Percentiles rank a stretch among this genome's conserved stretches.
phyloP scores from a whole-genome alignment of 2,113 vertebrate species.

The Alexandromys fortis region DNA sequence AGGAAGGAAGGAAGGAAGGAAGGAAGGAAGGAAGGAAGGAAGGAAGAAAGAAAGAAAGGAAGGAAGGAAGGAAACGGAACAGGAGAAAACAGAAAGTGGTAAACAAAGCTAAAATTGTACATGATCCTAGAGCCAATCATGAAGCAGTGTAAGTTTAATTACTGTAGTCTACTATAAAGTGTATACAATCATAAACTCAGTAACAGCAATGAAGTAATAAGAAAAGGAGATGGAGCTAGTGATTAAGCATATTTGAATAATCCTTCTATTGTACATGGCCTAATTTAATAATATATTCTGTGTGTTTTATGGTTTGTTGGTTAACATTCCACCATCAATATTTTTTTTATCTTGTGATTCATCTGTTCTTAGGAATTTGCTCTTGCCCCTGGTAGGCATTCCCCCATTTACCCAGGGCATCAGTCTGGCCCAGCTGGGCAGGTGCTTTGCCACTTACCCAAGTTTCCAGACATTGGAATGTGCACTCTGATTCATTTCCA shows the following conservation, averaged over 20 bases:
- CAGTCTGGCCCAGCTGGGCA: too few species aligned
- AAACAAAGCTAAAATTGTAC: neutral
- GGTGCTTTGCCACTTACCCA: neutral
- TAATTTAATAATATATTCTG: neutral
- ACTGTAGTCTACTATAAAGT: neutral
- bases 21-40: neutral
- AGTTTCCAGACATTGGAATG: neutral
- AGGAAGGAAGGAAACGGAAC: neutral
- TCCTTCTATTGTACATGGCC: neutral
- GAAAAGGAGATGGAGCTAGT: neutral
- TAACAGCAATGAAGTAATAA: neutral
- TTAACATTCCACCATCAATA: neutral
- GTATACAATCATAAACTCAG: neutral
- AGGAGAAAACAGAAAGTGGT: neutral
- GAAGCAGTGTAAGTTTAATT: neutral
- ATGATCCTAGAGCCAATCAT: neutral
- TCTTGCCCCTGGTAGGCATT: neutral
- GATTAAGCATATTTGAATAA: neutral
- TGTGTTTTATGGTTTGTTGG: neutral
- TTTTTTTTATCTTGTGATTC: neutral
- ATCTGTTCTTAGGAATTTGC: neutral
- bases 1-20: too few species aligned
- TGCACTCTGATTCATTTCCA: neutral
- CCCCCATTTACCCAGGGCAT: too few species aligned
- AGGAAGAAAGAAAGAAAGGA: too few species aligned